Evolutionary conservation across 2,113 vertebrate species (phyloP), one percentile per base, ranked within the genome.

Genomic region (Orientallactaga bullata): DNA sequence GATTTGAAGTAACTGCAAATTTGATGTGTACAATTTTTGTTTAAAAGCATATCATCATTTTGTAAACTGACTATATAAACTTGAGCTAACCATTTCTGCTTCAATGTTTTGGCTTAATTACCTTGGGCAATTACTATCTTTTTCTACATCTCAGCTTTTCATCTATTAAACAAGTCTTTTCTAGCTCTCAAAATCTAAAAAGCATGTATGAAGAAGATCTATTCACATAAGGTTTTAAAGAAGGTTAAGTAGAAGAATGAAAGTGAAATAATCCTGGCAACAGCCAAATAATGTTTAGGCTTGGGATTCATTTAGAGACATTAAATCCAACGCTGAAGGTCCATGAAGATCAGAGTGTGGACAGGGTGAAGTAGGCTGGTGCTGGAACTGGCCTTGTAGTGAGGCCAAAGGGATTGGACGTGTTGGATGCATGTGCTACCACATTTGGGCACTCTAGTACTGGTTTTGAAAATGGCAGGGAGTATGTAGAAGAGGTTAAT

Each of bases 401-500:
- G 60, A 93, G 90, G 89, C 26, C 5, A 0, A 69, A 28, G 65
- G 78, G 65, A 88, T 69, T 15, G 93, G 96, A 96, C 92, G 95
- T 96, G 96, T 65, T 92, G 42, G 81, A 72, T 88, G 91, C 95
- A 94, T 90, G 94, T 95, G 97, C 89, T 97, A 95, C 95, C 85
- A 77, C 76, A 95, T 95, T 96, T 92, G 86, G 93, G 93, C 97
- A 97, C 98, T 97, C 97, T 95, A 97, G 93, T 73, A 90, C 89
- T 96, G 96, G 94, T 97, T 97, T 97, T 95, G 96, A 97, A 97
- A 98, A 97, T 97, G 97, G 97, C 94, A 98, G 96, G 97, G 87
- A 96, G 93, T 96, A 90, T 69, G 97, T 98, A 96, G 94, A 97
- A 98, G 98, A 98, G 97, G 97, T 98, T 98, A 98, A 98, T 98